A percentile compares a stretch with the other conserved stretches of the same genome.
Evolutionary conservation across 35 echinoderm and acorn worm genomes (phyloP).

Genomic region (Diadema setosum): DNA sequence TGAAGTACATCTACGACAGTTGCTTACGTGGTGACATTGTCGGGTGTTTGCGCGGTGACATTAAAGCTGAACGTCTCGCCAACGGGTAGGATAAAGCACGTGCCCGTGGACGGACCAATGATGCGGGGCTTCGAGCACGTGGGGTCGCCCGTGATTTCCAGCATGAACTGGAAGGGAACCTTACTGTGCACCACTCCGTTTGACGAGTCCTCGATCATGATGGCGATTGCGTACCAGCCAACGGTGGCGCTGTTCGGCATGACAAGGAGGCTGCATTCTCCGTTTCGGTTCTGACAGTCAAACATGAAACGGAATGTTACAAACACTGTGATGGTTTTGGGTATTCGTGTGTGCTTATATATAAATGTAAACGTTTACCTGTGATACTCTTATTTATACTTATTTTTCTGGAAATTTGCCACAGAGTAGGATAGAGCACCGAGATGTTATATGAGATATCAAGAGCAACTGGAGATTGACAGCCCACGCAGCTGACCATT

Average conservation of each 20-base stretch:
- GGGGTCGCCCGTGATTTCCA: background rate
- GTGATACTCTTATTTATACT: too few relatives aligned
- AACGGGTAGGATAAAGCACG: background rate
- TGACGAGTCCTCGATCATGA: background rate
- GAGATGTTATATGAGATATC: too few relatives aligned
- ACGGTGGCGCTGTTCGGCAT: background rate
- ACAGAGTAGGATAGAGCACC: too few relatives aligned
- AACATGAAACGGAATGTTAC: too few relatives aligned
- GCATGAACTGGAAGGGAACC: constrained; percentile 10
- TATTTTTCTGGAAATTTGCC: too few relatives aligned
- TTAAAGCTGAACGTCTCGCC: background rate
- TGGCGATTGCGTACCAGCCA: background rate
- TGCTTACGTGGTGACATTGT: background rate
- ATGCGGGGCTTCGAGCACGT: background rate
- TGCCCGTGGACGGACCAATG: background rate
- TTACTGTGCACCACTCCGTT: constrained; percentile 10
- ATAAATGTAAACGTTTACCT: too few relatives aligned
- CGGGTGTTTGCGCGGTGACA: background rate
- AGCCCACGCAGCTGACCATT: too few relatives aligned
- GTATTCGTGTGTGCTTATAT: too few relatives aligned
- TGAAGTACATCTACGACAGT: too few relatives aligned
- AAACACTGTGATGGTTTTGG: too few relatives aligned
- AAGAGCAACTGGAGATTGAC: too few relatives aligned
- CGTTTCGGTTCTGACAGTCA: background rate
- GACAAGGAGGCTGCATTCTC: background rate